Percentiles rank a stretch among this genome's conserved stretches.
phyloP scores from a whole-genome alignment of 2,888 invertebrate genomes.

The Hyposoter dolosus region DNA sequence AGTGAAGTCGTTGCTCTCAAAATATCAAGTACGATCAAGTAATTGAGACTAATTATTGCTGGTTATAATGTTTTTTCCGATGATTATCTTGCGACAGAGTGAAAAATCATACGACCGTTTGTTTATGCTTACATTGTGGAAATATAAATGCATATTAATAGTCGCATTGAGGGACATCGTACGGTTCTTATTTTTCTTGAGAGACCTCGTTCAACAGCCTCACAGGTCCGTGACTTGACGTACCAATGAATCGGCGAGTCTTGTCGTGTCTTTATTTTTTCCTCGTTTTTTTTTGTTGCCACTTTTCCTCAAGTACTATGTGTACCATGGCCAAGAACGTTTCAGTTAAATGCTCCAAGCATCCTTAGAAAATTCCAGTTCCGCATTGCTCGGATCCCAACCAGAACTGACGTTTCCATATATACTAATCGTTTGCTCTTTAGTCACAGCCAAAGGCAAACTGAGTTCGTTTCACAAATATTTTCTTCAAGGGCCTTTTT shows the following conservation, averaged over 20 bases:
- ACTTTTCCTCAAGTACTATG: slow-evolving; percentile 29
- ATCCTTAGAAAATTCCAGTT: slow-evolving; percentile 65
- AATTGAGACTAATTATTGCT: background rate
- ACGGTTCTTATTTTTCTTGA: slow-evolving; percentile 34
- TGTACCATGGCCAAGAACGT: slow-evolving; percentile 68
- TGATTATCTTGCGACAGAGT: too few relatives aligned
- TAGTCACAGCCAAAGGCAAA: background rate
- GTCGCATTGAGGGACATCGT: slow-evolving; percentile 44
- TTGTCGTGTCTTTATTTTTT: slow-evolving; percentile 1
- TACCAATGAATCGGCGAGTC: slow-evolving; percentile 71
- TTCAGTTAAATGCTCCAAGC: slow-evolving; percentile 48
- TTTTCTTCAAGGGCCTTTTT: slow-evolving; percentile 18
- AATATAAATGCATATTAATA: background rate
- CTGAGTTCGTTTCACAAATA: slow-evolving; percentile 7
- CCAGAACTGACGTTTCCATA: slow-evolving; percentile 33
- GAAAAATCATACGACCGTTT: too few relatives aligned
- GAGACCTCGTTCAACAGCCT: slow-evolving; percentile 70
- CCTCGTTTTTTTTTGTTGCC: slow-evolving; percentile 9
- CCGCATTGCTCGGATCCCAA: slow-evolving; percentile 71
- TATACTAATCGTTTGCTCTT: background rate
- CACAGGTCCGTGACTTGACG: slow-evolving; percentile 80
- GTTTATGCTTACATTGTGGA: background rate
- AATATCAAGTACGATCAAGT: background rate
- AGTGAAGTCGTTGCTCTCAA: background rate
- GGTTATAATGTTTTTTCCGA: too few relatives aligned